Percentiles rank a stretch among this genome's conserved stretches.
These are phyloP conservation scores for Peucedramus taeniatus DNA, from an alignment of 2,113 vertebrate species.

Conservation along the genomic window DNA sequence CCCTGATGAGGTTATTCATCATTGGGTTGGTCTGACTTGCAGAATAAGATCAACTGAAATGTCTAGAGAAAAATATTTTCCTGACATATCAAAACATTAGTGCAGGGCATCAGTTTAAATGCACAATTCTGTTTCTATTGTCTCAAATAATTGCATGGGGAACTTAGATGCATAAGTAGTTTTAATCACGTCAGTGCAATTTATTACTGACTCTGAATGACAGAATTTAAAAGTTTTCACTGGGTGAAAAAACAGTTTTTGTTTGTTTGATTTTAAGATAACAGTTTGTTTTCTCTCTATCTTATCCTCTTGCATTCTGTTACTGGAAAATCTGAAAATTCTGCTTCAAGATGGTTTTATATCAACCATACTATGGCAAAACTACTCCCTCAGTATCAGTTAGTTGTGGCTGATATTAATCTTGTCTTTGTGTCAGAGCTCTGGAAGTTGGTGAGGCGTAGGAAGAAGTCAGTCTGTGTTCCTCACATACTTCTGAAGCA, in stretches of 20 bases:
- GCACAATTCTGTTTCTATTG: not conserved
- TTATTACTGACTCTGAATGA: not conserved
- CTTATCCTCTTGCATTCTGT: not conserved
- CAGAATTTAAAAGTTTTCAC: not conserved
- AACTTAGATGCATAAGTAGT: not conserved
- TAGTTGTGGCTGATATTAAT: not conserved
- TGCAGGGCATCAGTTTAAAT: not conserved
- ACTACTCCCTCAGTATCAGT: not conserved
- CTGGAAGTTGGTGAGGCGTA: not conserved
- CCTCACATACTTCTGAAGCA: not conserved
- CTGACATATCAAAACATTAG: not conserved
- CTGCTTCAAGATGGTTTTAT: not conserved
- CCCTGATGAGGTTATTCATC: not conserved
- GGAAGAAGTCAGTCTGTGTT: not conserved
- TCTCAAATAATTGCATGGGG: not conserved
- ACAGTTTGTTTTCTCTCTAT: not conserved
- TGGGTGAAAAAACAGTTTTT: not conserved
- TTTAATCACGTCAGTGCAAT: not conserved
- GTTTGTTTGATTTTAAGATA: not conserved
- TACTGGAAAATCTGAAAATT: not conserved
- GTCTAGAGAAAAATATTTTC: not conserved
- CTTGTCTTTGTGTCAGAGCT: not conserved
- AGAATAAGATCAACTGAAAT: not conserved
- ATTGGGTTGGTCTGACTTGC: not conserved
- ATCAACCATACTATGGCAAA: not conserved